These are phyloP conservation scores for Neogale vison DNA, from an alignment of 2,113 vertebrate genomes.

Conservation along the genomic window DNA sequence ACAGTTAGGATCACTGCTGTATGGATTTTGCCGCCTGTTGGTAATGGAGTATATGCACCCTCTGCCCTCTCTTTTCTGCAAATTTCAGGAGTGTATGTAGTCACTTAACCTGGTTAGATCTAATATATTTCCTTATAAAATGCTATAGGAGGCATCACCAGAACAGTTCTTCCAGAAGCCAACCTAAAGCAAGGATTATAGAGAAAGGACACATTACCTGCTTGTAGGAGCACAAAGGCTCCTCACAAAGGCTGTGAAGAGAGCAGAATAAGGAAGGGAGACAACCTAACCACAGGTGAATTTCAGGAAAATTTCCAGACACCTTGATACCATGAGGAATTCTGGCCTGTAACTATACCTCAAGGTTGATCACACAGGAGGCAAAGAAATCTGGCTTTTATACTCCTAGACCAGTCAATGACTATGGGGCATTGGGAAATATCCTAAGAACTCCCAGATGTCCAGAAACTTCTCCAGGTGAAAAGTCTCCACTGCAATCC, in stretches of 20 bases:
- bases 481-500: not conserved
- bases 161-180: not conserved
- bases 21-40: not conserved
- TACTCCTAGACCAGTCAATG: not conserved
- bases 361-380: not conserved
- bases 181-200: not conserved
- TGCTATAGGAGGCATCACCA: not conserved
- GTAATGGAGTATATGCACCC: not conserved
- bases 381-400: not conserved
- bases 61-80: not conserved
- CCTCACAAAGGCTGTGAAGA: not conserved
- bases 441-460: not conserved
- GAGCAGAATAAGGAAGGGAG: not conserved
- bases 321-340: not conserved
- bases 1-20: not conserved
- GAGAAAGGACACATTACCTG: not conserved
- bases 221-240: not conserved
- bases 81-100: not conserved
- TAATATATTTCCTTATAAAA: not conserved
- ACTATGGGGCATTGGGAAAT: fast-evolving
- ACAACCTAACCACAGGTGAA: not conserved
- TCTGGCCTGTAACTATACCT: not conserved
- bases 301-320: not conserved
- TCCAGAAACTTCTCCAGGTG: not conserved
- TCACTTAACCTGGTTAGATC: not conserved